phyloP scores from a whole-genome alignment of 2,797 vertebrate species.

The Takifugu rubripes region DNA sequence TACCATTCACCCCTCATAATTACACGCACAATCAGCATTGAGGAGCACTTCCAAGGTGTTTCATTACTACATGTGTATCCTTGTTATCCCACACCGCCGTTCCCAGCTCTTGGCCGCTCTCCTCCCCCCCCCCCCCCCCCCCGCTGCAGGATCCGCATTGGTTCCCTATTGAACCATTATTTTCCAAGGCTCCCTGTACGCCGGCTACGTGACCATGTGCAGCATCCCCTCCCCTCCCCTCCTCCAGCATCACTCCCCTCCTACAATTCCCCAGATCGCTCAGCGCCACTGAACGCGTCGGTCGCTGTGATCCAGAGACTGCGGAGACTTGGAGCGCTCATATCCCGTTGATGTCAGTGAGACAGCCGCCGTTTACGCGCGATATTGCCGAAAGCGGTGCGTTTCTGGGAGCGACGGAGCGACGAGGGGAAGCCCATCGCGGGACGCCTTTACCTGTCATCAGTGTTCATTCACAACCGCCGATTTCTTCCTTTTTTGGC shows the following conservation, averaged over 20 bases:
- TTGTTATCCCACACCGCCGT: no score
- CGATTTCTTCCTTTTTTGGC: neutral
- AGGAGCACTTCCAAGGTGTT: no score
- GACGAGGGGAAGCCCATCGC: neutral
- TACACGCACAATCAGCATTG: no score
- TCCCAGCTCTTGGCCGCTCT: no score
- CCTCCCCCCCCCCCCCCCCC: no score
- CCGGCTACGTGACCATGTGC: constrained; percentile 55
- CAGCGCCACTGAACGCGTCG: constrained; percentile 14
- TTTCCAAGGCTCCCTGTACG: constrained; percentile 4
- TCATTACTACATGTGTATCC: no score
- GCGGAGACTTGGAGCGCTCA: constrained; percentile 39
- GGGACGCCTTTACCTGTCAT: neutral
- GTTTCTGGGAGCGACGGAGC: no score
- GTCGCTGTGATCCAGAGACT: constrained; percentile 29
- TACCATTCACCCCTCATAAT: no score
- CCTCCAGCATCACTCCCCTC: constrained; percentile 41
- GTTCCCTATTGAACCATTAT: constrained; percentile 8
- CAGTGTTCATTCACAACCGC: neutral
- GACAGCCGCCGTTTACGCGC: no score
- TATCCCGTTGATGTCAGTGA: no score
- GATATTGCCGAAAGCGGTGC: no score
- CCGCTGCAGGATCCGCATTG: neutral
- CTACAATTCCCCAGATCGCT: constrained; percentile 41
- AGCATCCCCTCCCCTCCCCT: constrained; percentile 16